Conservation (phyloP, 2,113 vertebrate genomes). For the Corydoras maculifer region DNA sequence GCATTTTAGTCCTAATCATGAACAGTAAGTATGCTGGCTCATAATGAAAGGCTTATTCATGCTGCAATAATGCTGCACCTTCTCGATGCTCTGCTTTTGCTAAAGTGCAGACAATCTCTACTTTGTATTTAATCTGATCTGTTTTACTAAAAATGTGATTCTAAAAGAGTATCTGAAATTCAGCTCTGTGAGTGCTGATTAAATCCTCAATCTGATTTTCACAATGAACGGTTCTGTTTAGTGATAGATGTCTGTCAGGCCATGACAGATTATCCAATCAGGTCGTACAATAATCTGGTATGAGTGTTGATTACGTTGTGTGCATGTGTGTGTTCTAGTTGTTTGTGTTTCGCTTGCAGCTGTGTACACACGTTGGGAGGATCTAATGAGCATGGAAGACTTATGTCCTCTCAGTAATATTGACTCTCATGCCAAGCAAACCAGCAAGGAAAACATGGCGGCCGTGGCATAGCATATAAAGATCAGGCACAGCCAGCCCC, state of each 20-base stretch:
- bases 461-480: slow-evolving; percentile 42
- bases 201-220: not conserved
- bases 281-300: slow-evolving; percentile 22
- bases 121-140: not conserved
- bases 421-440: slow-evolving; percentile 40
- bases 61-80: not conserved
- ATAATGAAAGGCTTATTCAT: slow-evolving; percentile 1
- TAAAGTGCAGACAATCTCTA: not conserved
- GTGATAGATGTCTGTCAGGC: slow-evolving; percentile 14
- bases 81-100: not conserved
- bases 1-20: not conserved
- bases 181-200: too few species aligned
- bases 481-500: slow-evolving; percentile 38
- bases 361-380: slow-evolving; percentile 43
- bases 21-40: not conserved
- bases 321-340: slow-evolving; percentile 28
- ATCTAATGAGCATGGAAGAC: slow-evolving; percentile 41
- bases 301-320: slow-evolving; percentile 30
- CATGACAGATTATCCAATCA: slow-evolving; percentile 38
- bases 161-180: too few species aligned
- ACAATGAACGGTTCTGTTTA: not conserved
- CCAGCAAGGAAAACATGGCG: slow-evolving; percentile 47
- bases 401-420: slow-evolving; percentile 41
- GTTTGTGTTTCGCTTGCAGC: slow-evolving; percentile 37
- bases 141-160: not conserved